A percentile compares a stretch with the other conserved stretches of the same genome.
Evolutionary conservation across 1,140 invertebrate genomes (phyloP).

Genomic region (Aphaenogaster ashmeadi): DNA sequence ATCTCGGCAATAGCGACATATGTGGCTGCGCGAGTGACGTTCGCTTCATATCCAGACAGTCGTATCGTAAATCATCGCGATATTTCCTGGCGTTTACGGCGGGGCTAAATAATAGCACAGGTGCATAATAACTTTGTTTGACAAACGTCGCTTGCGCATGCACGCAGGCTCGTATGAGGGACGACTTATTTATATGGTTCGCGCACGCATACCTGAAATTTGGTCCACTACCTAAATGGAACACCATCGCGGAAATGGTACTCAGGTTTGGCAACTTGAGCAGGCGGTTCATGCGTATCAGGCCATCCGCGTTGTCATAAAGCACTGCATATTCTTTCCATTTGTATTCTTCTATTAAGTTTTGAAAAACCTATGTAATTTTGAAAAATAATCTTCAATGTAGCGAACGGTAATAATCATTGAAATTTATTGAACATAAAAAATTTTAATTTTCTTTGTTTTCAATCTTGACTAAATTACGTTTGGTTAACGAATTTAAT

Average conservation of each 20-base stretch:
- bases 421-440: not conserved
- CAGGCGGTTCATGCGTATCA: constrained; percentile 92
- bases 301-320: constrained; percentile 93
- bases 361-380: constrained; percentile 89
- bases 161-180: not conserved
- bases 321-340: constrained; percentile 96
- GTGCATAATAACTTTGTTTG: constrained; percentile 54
- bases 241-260: constrained; percentile 84
- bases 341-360: constrained; percentile 91
- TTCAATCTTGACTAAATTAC: not conserved
- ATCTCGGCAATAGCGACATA: not conserved
- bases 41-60: constrained; percentile 5
- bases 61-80: constrained; percentile 43
- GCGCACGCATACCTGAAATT: constrained; percentile 85
- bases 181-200: constrained; percentile 46
- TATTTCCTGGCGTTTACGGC: constrained; percentile 51
- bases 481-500: not conserved
- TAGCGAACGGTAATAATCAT: not conserved
- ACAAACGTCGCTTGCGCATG: constrained; percentile 44
- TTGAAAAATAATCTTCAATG: not conserved
- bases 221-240: constrained; percentile 87
- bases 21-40: constrained; percentile 1
- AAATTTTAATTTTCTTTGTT: not conserved
- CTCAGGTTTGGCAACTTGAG: constrained; percentile 90
- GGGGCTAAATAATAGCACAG: constrained; percentile 42